These are phyloP conservation scores for Megaceryle maxima DNA, from an alignment of 2,113 vertebrate species.

Conservation along the genomic window DNA sequence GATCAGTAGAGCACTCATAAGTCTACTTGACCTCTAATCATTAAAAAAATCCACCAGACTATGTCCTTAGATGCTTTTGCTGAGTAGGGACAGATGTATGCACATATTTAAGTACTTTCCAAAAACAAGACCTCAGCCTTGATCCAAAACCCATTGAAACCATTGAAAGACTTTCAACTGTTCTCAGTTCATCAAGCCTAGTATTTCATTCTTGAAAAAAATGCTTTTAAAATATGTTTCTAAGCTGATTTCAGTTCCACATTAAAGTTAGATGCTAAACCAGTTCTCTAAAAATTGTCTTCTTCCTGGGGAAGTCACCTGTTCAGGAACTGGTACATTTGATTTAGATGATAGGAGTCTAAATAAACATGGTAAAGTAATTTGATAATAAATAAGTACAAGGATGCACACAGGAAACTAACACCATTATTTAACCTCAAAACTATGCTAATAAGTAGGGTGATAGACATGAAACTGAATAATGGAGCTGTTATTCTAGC, in stretches of 20 bases:
- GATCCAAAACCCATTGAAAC: neutral
- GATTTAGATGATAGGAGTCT: constrained; percentile 4
- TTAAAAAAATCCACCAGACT: neutral
- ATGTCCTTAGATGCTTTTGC: neutral
- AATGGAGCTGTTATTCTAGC: constrained; percentile 67
- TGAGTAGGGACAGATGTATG: neutral
- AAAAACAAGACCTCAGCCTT: neutral
- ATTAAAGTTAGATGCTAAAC: neutral
- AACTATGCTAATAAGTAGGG: constrained; percentile 64
- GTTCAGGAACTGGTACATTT: constrained; percentile 35
- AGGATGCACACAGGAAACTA: constrained; percentile 50
- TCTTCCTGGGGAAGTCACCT: neutral
- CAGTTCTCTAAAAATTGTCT: neutral
- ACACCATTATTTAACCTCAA: constrained; percentile 61
- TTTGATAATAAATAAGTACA: constrained; percentile 58
- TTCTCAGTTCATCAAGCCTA: neutral
- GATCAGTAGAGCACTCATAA: neutral
- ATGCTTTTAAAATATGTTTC: neutral
- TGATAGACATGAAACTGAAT: constrained; percentile 40
- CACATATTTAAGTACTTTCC: neutral
- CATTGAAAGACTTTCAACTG: neutral
- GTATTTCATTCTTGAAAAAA: neutral
- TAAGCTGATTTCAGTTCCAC: neutral
- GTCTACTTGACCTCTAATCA: neutral
- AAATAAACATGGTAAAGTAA: constrained; percentile 62